Conservation (phyloP, 37 sponge, comb jelly and placozoan species). For the Hexactinellida sp. region DNA sequence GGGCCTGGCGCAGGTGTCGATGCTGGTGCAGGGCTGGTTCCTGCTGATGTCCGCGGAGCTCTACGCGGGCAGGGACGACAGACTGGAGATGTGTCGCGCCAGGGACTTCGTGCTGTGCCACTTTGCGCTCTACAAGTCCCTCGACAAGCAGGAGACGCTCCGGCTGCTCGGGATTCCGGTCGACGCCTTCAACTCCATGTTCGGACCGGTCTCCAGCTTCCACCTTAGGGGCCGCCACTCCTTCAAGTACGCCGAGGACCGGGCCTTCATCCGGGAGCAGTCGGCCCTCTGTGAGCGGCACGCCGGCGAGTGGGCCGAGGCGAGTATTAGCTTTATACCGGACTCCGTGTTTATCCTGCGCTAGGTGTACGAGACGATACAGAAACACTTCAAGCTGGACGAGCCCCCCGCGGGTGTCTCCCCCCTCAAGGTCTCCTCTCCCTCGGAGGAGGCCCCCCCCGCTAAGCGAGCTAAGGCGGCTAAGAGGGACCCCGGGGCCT, state of each 20-base stretch:
- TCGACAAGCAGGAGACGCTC: background rate
- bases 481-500: background rate
- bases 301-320: background rate
- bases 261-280: background rate
- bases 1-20: background rate
- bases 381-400: background rate
- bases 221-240: background rate
- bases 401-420: background rate
- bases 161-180: background rate
- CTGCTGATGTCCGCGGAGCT: background rate
- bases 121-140: background rate
- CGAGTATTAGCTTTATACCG: background rate
- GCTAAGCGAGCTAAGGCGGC: background rate
- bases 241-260: background rate
- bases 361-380: background rate
- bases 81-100: background rate
- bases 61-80: background rate
- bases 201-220: background rate
- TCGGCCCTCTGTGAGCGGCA: background rate
- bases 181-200: background rate
- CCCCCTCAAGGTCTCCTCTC: background rate
- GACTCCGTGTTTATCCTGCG: background rate
- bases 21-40: background rate
- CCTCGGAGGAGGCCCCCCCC: background rate
- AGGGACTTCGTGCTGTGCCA: background rate